Base-by-base conservation (phyloP, 2,113 vertebrate species). In the Alligator sinensis region DNA sequence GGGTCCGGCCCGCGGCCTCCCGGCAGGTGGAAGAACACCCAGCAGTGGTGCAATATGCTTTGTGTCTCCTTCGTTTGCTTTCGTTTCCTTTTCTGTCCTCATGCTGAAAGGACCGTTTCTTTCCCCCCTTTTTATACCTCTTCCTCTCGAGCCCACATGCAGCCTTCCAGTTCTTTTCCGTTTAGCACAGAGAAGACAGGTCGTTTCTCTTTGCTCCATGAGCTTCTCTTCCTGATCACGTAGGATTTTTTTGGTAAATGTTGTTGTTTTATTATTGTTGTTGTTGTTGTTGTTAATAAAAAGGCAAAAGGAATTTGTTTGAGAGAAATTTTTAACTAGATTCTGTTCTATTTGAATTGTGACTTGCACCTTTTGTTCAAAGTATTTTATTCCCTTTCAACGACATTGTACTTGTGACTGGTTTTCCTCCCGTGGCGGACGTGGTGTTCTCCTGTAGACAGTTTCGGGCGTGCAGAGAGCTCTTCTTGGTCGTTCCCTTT, bases 201-300 rank as follows among this genome's bases (percentile, higher is more conserved):
- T 87, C 86, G 60, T 84, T 87, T 95, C 90, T 80, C 87, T 86
- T 95, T 84, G 93, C 94, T 92, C 95, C 82, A 91, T 92, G 55
- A 18, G 68, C 97, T 98, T 98, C 95, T 95, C 97, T 97, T 98
- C 97, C 98, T 94, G 97, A 98, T 98, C 98, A 97, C 82, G 98
- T 98, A 98, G 98, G 98, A 98, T 96, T 98, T 98, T 95, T 94
- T 93, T 90, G 91, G 93, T 98, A 98, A 98, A 97, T 98, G 97
- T 97, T 97, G 97, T 97, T 97, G 96, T 97, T 97, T 98, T 98
- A 95, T 97, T 98, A 94, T 97, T 97, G 93, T 97, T 97, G 92
- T 91, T 94, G 77, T 84, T 60, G 74, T 72, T 83, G 94, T 96
- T 94, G 94, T 94, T 97, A 97, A 98, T 97, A 97, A 98, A 47